Percentiles rank a stretch among this genome's conserved stretches.
Conservation (phyloP, 2,888 invertebrate genomes). For the Pecten maximus region DNA sequence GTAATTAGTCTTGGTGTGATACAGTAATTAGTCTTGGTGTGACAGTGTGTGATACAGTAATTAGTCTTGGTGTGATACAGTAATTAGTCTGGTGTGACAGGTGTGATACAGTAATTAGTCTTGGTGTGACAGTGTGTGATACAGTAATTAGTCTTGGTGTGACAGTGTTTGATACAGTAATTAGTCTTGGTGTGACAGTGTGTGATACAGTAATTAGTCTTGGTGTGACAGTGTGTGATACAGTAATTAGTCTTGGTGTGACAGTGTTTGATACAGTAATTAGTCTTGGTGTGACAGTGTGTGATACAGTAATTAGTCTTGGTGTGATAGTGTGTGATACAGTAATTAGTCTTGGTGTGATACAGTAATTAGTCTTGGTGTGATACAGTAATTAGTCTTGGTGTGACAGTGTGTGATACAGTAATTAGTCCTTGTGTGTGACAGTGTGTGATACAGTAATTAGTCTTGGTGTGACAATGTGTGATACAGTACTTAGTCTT, state of each 20-base stretch:
- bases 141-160: neutral
- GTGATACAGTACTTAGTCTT: no score
- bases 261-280: neutral
- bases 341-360: no score
- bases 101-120: neutral
- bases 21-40: neutral
- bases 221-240: neutral
- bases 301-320: no score
- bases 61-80: neutral
- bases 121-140: neutral
- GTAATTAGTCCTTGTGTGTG: no score
- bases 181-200: neutral
- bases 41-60: no score
- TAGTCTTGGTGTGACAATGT: no score
- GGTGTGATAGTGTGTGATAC: no score
- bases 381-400: no score
- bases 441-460: no score
- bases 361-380: no score
- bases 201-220: neutral
- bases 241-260: neutral
- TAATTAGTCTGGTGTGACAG: neutral
- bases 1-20: neutral
- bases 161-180: neutral
- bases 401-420: no score
- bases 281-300: neutral